Evolutionary conservation across 1,140 invertebrate species (phyloP).

Genomic region (Callitettix versicolor): DNA sequence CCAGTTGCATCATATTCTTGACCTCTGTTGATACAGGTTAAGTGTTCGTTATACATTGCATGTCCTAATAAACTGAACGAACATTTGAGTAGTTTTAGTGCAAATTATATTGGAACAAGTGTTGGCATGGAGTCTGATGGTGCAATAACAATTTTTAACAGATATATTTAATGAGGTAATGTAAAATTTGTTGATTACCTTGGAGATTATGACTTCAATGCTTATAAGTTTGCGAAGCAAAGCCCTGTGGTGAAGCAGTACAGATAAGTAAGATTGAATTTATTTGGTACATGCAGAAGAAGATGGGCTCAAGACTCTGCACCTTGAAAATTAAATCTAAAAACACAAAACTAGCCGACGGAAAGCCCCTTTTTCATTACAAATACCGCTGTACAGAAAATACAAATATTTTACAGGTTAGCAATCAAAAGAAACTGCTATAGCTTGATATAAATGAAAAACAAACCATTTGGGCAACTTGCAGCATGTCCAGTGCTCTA

Average conservation of each 20-base stretch:
- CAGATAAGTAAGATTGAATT: conserved; percentile 20
- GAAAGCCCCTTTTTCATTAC: conserved; percentile 15
- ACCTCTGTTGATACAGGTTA: conserved; percentile 20
- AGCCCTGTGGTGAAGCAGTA: conserved; percentile 16
- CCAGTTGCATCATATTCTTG: conserved; percentile 5
- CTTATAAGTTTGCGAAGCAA: conserved; percentile 3
- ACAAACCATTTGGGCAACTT: conserved; percentile 13
- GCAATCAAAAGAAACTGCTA: conserved; percentile 19
- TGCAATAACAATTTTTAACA: conserved; percentile 20
- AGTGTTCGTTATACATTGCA: conserved; percentile 11
- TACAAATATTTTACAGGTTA: not conserved
- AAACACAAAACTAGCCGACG: conserved; percentile 3
- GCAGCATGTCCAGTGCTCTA: conserved; percentile 8
- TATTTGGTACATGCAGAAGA: conserved; percentile 6
- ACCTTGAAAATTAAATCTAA: not conserved
- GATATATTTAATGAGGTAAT: conserved; percentile 16
- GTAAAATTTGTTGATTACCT: conserved; percentile 7
- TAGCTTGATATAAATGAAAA: conserved; percentile 15
- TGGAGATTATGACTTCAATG: conserved; percentile 21
- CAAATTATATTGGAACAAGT: conserved; percentile 22
- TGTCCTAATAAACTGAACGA: conserved; percentile 15
- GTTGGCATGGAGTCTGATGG: conserved; percentile 24
- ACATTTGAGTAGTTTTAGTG: not conserved
- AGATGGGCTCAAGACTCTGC: conserved; percentile 14
- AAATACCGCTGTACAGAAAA: conserved; percentile 12